Evolutionary conservation across 2,888 invertebrate species (phyloP).

Genomic region (Artemia sinica): DNA sequence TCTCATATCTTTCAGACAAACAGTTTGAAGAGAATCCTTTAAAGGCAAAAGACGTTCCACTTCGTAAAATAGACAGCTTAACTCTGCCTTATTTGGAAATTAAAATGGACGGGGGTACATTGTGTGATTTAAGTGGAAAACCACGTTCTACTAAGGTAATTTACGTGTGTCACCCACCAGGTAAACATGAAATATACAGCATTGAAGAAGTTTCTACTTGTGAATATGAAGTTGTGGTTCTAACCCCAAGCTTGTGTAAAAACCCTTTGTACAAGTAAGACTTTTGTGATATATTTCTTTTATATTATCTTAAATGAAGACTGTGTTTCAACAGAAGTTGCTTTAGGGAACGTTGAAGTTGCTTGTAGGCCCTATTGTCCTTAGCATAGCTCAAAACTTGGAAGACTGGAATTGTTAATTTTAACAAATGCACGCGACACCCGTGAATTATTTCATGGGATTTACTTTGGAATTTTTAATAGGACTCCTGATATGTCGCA

Average conservation of each 20-base stretch:
- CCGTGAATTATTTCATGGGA: no score
- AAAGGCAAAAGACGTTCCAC: slow-evolving; percentile 39
- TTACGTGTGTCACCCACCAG: slow-evolving; percentile 73
- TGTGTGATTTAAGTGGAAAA: slow-evolving; percentile 73
- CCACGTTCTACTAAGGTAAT: slow-evolving; percentile 61
- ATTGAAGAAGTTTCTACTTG: slow-evolving; percentile 85
- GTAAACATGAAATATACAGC: slow-evolving; percentile 77
- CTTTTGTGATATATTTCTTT: no score
- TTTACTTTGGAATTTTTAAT: no score
- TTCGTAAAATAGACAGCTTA: slow-evolving; percentile 67
- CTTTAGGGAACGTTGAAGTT: no score
- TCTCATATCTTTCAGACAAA: no score
- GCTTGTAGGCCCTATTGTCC: no score
- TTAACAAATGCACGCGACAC: no score
- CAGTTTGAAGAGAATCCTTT: slow-evolving; percentile 25
- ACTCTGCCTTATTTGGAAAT: slow-evolving; percentile 65
- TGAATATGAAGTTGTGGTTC: slow-evolving; percentile 77
- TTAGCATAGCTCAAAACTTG: no score
- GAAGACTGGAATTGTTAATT: no score
- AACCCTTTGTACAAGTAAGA: slow-evolving; percentile 63
- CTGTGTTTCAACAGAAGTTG: no score
- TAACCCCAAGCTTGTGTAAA: slow-evolving; percentile 66
- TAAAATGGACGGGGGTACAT: slow-evolving; percentile 68
- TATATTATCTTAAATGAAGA: no score
- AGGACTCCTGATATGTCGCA: no score